These are phyloP conservation scores for Cochlearius cochlearius DNA, from an alignment of 2,113 vertebrate genomes.

Conservation along the genomic window DNA sequence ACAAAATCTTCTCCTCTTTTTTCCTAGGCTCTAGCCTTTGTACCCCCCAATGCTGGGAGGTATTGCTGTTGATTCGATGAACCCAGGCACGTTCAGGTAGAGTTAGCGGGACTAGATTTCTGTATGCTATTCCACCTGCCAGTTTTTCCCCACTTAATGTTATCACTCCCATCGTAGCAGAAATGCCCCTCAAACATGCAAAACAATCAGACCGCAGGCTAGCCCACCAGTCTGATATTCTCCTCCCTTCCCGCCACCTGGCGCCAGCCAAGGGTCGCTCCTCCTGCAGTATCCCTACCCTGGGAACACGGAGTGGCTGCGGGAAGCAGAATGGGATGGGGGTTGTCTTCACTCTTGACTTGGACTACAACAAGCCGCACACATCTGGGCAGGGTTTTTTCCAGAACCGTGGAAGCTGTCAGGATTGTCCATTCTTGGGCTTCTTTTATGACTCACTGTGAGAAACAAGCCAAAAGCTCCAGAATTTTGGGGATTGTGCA, in stretches of 20 bases:
- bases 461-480: neutral
- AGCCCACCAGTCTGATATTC: neutral
- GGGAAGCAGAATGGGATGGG: neutral
- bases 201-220: neutral
- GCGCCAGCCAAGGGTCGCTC: accelerated
- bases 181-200: neutral
- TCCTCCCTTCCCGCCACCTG: neutral
- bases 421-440: neutral
- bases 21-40: neutral
- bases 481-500: neutral
- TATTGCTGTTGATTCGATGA: neutral
- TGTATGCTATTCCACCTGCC: neutral
- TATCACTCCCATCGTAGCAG: neutral
- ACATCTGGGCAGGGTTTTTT: neutral
- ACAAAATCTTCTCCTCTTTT: neutral
- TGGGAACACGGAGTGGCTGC: accelerated
- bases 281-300: neutral
- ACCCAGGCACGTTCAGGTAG: neutral
- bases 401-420: neutral
- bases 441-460: neutral
- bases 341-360: neutral
- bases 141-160: neutral
- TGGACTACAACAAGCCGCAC: neutral
- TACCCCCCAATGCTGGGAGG: neutral
- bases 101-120: neutral